Conservation (phyloP, 2,888 invertebrate species). For the Xanthia icteritia region DNA sequence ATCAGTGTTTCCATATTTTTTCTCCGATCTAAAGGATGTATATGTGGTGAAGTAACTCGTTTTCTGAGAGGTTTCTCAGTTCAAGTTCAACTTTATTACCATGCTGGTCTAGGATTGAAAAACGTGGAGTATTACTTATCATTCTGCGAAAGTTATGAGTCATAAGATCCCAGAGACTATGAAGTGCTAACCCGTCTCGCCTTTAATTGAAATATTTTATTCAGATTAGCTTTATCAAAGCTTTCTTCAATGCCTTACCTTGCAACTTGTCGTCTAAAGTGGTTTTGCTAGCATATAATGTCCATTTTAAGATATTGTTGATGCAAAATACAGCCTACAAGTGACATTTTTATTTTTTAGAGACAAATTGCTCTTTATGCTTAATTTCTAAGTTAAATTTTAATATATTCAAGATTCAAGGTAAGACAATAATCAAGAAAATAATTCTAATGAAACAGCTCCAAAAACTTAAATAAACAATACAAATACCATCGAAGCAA, state of each 20-base stretch:
- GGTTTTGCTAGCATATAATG: conserved; percentile 19
- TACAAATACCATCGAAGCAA: background rate
- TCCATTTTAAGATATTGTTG: background rate
- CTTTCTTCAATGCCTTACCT: conserved; percentile 42
- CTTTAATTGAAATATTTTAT: conserved; percentile 59
- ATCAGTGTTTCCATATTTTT: conserved; percentile 52
- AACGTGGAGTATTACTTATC: conserved; percentile 54
- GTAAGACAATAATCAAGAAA: background rate
- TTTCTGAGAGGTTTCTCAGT: conserved; percentile 38
- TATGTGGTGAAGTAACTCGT: conserved; percentile 49
- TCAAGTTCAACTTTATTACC: conserved; percentile 50
- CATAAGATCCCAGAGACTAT: conserved; percentile 50
- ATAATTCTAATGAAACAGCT: conserved; percentile 1
- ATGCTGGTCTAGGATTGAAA: conserved; percentile 49
- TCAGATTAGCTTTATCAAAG: conserved; percentile 53
- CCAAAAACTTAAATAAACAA: conserved; percentile 1
- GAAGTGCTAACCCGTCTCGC: conserved; percentile 32
- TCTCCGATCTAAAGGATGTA: conserved; percentile 41
- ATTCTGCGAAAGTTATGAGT: conserved; percentile 61
- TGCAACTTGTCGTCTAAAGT: conserved; percentile 24
- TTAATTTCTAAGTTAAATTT: background rate
- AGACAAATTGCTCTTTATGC: no score
- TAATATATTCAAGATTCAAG: background rate
- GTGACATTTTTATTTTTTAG: background rate
- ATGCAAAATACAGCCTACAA: conserved; percentile 1